Evolutionary conservation across 2,797 vertebrate species (phyloP), one percentile per base, ranked within the genome.

Genomic region (Ispidina picta): DNA sequence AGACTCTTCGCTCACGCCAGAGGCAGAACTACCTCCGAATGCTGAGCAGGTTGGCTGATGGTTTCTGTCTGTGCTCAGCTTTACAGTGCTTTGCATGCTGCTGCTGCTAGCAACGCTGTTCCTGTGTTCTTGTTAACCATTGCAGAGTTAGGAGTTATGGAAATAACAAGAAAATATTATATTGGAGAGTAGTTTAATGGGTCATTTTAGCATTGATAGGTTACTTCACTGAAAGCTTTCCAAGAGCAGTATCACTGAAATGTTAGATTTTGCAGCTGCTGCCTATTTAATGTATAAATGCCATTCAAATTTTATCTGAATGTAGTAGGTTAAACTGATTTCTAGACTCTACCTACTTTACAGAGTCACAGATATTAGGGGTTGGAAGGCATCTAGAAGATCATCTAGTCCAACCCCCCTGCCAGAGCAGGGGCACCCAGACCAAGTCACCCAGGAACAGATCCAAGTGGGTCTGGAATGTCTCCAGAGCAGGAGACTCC

Each of bases 1-100:
- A 84, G 59, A 71, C 35, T 2, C 89, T 98, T 13, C 97, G 96
- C 8, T 98, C 98, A 2, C 97, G 98, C 21, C 98, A 98, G 92
- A 95, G 98, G 35, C 96, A 90, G 54, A 98, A 97, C 79, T 98
- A 96, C 52, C 55, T 97, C 16, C 91, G 95, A 18, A 96, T 98
- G 97, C n/a, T 95, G 10, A 85, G 26, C 65, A 97, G 98, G 98
- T 98, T 49, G 25, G 91, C 9, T 60, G 68, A 11, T 46, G 17
- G 1, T 2, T 69, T 15, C 54, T 72, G 59, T 75, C 60, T 41
- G 43, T 31, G 33, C 25, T 55, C 78, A 21, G 15, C 12, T 62
- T 89, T 72, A 29, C 14, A 35, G 22, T 25, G 80, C 58, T 51
- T 51, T 82, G n/a, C 48, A 11, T 19, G 29, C 74, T 58, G 63